Conservation (phyloP, 2,888 invertebrate species). For the Melanotus villosus region DNA sequence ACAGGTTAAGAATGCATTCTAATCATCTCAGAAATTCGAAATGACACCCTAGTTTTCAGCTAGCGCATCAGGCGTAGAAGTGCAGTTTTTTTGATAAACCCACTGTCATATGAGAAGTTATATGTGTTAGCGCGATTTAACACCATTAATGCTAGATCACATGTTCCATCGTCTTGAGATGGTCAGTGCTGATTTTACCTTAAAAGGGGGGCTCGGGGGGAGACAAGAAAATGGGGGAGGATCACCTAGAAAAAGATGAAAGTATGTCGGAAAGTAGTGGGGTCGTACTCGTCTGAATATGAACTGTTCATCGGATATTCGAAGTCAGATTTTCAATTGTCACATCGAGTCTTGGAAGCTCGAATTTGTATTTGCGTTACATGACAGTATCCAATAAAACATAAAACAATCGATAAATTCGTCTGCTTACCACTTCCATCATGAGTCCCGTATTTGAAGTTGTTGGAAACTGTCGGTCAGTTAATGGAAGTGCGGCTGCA, state of each 20-base stretch:
- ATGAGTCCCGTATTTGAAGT: slow-evolving; percentile 50
- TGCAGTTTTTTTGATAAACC: not conserved
- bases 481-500: slow-evolving; percentile 50
- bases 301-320: slow-evolving; percentile 25
- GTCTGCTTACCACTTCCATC: slow-evolving; percentile 54
- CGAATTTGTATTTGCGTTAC: not conserved
- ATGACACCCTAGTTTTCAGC: not conserved
- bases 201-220: not conserved
- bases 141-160: slow-evolving; percentile 2
- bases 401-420: slow-evolving; percentile 31
- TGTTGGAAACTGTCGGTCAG: slow-evolving; percentile 53
- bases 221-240: slow-evolving; percentile 7
- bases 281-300: slow-evolving; percentile 20
- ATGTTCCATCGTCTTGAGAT: slow-evolving; percentile 34
- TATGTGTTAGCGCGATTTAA: not conserved
- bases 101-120: not conserved
- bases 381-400: slow-evolving; percentile 5
- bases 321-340: not conserved
- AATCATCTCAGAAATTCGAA: not conserved
- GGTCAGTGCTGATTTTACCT: slow-evolving; percentile 38
- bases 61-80: too few relatives aligned
- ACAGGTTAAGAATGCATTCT: slow-evolving; percentile 6
- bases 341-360: not conserved
- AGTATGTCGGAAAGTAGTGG: slow-evolving; percentile 24
- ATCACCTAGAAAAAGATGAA: slow-evolving; percentile 23